These are phyloP conservation scores for Ichneumon xanthorius DNA, from an alignment of 2,888 invertebrate genomes.

Conservation along the genomic window DNA sequence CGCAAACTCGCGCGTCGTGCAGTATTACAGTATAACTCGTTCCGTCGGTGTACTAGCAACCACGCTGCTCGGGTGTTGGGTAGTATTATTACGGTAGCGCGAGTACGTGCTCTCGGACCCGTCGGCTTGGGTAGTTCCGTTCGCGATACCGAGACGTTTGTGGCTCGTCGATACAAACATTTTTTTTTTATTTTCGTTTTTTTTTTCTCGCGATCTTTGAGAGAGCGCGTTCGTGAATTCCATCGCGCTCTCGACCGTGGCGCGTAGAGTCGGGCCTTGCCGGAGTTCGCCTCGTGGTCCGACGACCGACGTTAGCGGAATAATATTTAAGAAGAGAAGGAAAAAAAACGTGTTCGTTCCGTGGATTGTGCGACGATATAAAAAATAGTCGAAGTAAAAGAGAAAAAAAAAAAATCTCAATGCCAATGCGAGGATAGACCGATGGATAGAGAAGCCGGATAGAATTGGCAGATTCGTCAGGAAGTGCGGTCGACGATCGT, in stretches of 20 bases:
- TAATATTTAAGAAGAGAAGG: neutral
- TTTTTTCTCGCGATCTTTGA: neutral
- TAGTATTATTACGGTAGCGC: conserved; percentile 30
- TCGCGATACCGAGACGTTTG: neutral
- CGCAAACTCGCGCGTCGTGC: conserved; percentile 28
- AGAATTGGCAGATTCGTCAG: neutral
- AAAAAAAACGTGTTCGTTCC: neutral
- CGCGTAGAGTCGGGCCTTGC: neutral
- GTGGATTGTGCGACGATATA: neutral
- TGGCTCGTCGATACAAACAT: neutral
- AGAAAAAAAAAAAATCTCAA: neutral
- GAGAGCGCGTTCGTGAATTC: neutral
- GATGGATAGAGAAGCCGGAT: neutral
- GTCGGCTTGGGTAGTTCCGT: conserved; percentile 18
- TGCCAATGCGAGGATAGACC: neutral
- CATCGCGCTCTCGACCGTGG: neutral
- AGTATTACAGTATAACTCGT: conserved; percentile 65
- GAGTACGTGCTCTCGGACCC: conserved; percentile 22
- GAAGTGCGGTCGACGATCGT: neutral
- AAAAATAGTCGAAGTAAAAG: neutral
- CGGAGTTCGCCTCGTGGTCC: conserved; percentile 52
- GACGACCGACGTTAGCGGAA: conserved; percentile 34
- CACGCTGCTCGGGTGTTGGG: conserved; percentile 44
- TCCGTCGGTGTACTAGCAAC: conserved; percentile 61
- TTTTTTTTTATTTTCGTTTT: neutral